Evolutionary conservation across 2,797 vertebrate species (phyloP).

Genomic region (Schizopygopsis malacanthus): DNA sequence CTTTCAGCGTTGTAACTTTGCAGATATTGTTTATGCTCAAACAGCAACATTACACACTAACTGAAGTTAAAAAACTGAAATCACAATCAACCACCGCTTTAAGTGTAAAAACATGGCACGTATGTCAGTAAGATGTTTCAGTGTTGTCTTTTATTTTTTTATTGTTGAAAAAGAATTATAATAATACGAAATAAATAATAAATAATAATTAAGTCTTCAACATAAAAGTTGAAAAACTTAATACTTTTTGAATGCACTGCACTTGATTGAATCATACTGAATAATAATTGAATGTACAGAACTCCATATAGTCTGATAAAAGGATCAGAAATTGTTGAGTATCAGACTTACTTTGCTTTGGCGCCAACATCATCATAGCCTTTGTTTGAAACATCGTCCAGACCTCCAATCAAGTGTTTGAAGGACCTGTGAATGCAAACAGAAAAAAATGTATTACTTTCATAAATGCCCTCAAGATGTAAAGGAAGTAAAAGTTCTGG

Average conservation of each 20-base stretch:
- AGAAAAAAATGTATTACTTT: background rate
- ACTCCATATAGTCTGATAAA: background rate
- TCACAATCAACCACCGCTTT: too few relatives aligned
- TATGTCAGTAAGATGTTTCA: background rate
- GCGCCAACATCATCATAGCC: slow-evolving; percentile 93
- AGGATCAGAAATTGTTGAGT: background rate
- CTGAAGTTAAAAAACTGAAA: too few relatives aligned
- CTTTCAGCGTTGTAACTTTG: too few relatives aligned
- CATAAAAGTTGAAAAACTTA: background rate
- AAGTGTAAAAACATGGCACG: background rate
- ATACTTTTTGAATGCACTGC: background rate
- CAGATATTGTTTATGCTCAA: too few relatives aligned
- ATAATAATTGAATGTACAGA: background rate
- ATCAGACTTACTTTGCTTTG: slow-evolving; percentile 92
- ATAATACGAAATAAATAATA: too few relatives aligned
- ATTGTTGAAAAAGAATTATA: too few relatives aligned
- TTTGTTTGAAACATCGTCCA: slow-evolving; percentile 93
- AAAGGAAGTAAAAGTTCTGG: background rate
- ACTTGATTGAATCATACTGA: background rate
- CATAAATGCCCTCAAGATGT: background rate
- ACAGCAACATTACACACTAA: too few relatives aligned
- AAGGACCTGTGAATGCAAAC: slow-evolving; percentile 85
- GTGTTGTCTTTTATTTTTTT: background rate
- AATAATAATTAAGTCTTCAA: too few relatives aligned
- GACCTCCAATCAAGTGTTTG: slow-evolving; percentile 94